Evolutionary conservation across 2,113 vertebrate species (phyloP).

Genomic region (Syngnathus floridae): DNA sequence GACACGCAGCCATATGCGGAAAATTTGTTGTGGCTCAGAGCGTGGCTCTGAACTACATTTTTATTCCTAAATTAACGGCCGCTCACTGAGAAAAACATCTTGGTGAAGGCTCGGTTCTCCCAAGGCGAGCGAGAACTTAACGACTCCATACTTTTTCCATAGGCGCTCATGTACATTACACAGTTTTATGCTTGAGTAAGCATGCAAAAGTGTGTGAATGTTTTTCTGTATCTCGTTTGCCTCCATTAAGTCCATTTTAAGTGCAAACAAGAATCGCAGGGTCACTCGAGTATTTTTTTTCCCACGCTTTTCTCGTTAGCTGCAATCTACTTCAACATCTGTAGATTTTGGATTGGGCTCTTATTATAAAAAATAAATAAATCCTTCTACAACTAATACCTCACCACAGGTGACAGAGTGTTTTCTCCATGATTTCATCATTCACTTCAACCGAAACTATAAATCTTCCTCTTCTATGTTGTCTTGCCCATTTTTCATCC

Average conservation of each 20-base stretch:
- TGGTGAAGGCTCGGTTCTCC: slow-evolving; percentile 21
- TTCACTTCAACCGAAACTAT: neutral
- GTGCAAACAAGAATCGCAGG: neutral
- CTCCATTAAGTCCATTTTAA: neutral
- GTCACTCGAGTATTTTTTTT: neutral
- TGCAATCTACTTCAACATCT: neutral
- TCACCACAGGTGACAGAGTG: neutral
- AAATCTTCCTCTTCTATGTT: neutral
- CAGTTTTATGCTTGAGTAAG: slow-evolving; percentile 25
- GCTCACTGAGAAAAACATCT: slow-evolving; percentile 29
- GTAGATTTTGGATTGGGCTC: neutral
- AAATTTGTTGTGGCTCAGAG: slow-evolving; percentile 22
- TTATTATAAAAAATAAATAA: neutral
- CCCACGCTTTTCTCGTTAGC: neutral
- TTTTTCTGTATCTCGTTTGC: slow-evolving; percentile 1
- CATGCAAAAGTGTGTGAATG: slow-evolving; percentile 25
- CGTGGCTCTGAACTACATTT: slow-evolving; percentile 19
- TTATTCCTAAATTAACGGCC: slow-evolving; percentile 37
- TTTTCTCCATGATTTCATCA: neutral
- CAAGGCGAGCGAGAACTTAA: slow-evolving; percentile 11
- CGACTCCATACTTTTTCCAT: slow-evolving; percentile 16
- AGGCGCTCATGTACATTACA: slow-evolving; percentile 19
- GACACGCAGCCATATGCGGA: slow-evolving; percentile 18
- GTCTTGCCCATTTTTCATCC: slow-evolving; percentile 1
- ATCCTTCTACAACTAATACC: neutral